These are phyloP conservation scores for Chondrosia reniformis DNA, from an alignment of 37 sponge, comb jelly and placozoan genomes.

Conservation along the genomic window DNA sequence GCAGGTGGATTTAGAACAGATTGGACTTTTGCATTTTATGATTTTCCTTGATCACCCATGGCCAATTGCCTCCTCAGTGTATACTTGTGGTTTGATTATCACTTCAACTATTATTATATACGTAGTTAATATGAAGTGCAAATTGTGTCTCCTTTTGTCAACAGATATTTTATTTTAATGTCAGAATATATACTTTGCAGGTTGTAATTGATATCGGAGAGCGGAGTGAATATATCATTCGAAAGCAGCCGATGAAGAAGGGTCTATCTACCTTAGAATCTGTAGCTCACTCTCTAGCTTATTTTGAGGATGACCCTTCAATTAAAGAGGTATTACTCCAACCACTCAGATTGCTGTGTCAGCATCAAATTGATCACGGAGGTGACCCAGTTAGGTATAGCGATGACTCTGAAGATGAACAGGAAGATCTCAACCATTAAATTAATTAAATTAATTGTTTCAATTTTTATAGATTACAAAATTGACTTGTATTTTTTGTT, in stretches of 20 bases:
- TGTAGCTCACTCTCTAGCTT: conserved; percentile 70
- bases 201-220: conserved; percentile 44
- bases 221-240: conserved; percentile 81
- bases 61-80: too few relatives aligned
- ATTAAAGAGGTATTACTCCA: conserved; percentile 45
- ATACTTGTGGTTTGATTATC: too few relatives aligned
- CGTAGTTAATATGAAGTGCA: too few relatives aligned
- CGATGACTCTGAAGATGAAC: too few relatives aligned
- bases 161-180: background rate
- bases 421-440: too few relatives aligned
- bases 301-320: conserved; percentile 55
- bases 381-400: conserved; percentile 75
- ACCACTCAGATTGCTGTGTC: conserved; percentile 74
- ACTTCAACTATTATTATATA: too few relatives aligned
- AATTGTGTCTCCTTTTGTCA: background rate
- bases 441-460: too few relatives aligned
- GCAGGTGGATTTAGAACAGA: too few relatives aligned
- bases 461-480: too few relatives aligned
- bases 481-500: too few relatives aligned
- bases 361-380: conserved; percentile 79
- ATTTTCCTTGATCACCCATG: too few relatives aligned
- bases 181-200: conserved; percentile 33
- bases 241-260: conserved; percentile 82
- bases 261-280: conserved; percentile 87
- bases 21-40: too few relatives aligned